Percentiles rank a stretch among this genome's conserved stretches.
Evolutionary conservation across 2,797 vertebrate genomes (phyloP).

Genomic region (Oryzias dopingdopingensis): DNA sequence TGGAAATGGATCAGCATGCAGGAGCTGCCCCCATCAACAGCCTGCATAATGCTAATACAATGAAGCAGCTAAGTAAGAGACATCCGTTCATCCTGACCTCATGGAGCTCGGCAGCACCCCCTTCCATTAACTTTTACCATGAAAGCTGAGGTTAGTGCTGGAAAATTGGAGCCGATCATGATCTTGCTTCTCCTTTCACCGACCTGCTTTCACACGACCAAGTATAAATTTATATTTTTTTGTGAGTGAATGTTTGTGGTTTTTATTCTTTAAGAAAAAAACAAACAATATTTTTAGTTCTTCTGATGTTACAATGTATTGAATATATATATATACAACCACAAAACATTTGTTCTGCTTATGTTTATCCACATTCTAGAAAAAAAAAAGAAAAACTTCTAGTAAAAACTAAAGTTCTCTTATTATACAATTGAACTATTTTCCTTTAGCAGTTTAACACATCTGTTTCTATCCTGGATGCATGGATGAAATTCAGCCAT

Average conservation of each 20-base stretch:
- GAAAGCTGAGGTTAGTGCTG: constrained; percentile 40
- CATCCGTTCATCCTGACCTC: constrained; percentile 52
- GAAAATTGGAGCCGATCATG: constrained; percentile 43
- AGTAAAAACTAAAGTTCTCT: no score
- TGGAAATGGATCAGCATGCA: constrained; percentile 48
- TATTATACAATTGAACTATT: no score
- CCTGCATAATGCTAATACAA: constrained; percentile 54
- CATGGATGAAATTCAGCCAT: constrained; percentile 25
- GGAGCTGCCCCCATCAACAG: constrained; percentile 53
- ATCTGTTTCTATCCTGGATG: no score
- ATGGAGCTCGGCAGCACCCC: constrained; percentile 50
- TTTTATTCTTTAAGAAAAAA: constrained; percentile 1
- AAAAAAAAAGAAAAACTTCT: no score
- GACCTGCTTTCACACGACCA: constrained; percentile 37
- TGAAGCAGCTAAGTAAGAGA: constrained; percentile 52
- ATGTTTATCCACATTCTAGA: no score
- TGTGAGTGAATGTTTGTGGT: constrained; percentile 37
- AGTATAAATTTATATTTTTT: constrained; percentile 26
- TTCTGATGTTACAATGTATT: no score
- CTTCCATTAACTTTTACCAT: constrained; percentile 55
- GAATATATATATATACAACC: no score
- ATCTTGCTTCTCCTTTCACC: constrained; percentile 14
- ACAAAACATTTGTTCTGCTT: no score
- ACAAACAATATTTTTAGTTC: not conserved
- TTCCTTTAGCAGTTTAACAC: no score